These are phyloP conservation scores for Macaria notata DNA, from an alignment of 2,888 invertebrate genomes.

Conservation along the genomic window DNA sequence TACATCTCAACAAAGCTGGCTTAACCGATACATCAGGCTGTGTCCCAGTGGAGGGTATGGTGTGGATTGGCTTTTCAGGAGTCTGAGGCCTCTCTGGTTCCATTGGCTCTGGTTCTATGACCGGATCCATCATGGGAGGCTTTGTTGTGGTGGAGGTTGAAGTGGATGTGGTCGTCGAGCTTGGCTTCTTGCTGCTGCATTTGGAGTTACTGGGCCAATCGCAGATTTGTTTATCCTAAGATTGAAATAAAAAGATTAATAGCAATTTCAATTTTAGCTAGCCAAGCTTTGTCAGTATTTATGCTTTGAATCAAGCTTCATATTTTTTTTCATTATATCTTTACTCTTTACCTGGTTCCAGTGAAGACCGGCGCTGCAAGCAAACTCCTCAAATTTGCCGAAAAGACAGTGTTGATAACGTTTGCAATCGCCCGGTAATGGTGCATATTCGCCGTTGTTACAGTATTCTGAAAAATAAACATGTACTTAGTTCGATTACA, in stretches of 20 bases:
- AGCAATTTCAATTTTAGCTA: too few relatives aligned
- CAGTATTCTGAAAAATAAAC: conserved; percentile 63
- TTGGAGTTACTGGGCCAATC: conserved; percentile 87
- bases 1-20: conserved; percentile 63
- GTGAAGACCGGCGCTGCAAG: conserved; percentile 87
- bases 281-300: too few relatives aligned
- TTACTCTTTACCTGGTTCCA: conserved; percentile 84
- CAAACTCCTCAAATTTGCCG: conserved; percentile 87
- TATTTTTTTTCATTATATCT: too few relatives aligned
- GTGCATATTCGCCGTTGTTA: conserved; percentile 84
- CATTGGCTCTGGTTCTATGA: conserved; percentile 24
- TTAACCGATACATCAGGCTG: conserved; percentile 47
- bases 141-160: conserved; percentile 47
- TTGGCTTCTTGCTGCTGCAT: conserved; percentile 71
- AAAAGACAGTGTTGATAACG: conserved; percentile 90
- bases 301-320: neutral
- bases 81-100: conserved; percentile 30
- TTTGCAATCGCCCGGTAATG: conserved; percentile 86
- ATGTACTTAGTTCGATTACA: too few relatives aligned
- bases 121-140: conserved; percentile 40
- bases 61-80: conserved; percentile 38
- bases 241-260: conserved; percentile 5
- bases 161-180: conserved; percentile 43
- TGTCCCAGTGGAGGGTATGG: conserved; percentile 59
- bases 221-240: conserved; percentile 83